A percentile compares a stretch with the other conserved stretches of the same genome.
Evolutionary conservation across 2,888 invertebrate species (phyloP).

Genomic region (Aporophyla lueneburgensis): DNA sequence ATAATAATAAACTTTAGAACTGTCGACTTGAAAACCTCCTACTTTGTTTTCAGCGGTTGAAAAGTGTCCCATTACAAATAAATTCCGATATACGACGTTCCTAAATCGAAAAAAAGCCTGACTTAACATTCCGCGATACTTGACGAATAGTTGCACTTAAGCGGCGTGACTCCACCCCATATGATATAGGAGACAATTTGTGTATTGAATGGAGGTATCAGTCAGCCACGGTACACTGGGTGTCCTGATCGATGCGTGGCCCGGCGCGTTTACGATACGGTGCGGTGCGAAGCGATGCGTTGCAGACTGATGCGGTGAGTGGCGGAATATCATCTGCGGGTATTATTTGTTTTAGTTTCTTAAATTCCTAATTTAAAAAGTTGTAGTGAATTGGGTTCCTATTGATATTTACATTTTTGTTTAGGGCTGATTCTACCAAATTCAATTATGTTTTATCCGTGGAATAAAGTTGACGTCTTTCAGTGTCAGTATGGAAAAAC

Average conservation of each 20-base stretch:
- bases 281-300: slow-evolving; percentile 36
- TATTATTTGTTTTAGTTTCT: neutral
- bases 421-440: too few relatives aligned
- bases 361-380: neutral
- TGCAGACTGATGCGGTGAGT: slow-evolving; percentile 4
- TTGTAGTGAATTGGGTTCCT: neutral
- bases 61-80: slow-evolving; percentile 2
- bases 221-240: slow-evolving; percentile 69
- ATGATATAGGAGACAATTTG: slow-evolving; percentile 77
- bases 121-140: slow-evolving; percentile 54
- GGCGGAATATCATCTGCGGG: neutral
- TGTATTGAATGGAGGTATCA: slow-evolving; percentile 73
- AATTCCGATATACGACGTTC: slow-evolving; percentile 24
- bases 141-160: slow-evolving; percentile 62
- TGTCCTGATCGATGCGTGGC: slow-evolving; percentile 58
- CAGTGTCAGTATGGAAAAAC: too few relatives aligned
- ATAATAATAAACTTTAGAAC: too few relatives aligned
- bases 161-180: slow-evolving; percentile 49
- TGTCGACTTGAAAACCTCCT: too few relatives aligned
- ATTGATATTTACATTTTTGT: neutral
- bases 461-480: too few relatives aligned
- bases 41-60: too few relatives aligned
- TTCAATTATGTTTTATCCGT: too few relatives aligned
- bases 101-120: slow-evolving; percentile 50
- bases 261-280: slow-evolving; percentile 45